phyloP scores from a whole-genome alignment of 2,113 vertebrate genomes.

The Excalfactoria chinensis region DNA sequence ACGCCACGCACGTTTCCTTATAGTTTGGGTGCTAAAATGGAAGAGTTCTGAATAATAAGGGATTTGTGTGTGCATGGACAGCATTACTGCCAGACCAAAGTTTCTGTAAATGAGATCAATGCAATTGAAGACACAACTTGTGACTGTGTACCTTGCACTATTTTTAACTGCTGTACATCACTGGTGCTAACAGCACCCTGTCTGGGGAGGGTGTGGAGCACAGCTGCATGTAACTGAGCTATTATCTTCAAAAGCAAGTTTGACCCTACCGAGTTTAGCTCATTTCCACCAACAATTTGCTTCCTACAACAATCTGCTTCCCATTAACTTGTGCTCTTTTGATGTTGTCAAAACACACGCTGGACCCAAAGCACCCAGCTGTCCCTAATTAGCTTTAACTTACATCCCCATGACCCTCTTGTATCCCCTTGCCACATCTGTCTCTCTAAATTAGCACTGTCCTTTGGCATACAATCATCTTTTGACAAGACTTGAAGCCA shows the following conservation, averaged over 20 bases:
- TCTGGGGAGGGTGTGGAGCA: background rate
- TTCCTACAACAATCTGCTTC: slow-evolving; percentile 10
- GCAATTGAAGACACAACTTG: accelerated
- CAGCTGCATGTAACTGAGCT: background rate
- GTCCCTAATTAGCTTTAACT: background rate
- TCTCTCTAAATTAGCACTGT: background rate
- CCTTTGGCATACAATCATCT: accelerated
- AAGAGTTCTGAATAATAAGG: background rate
- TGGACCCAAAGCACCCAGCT: background rate
- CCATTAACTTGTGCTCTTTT: background rate
- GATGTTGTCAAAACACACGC: background rate
- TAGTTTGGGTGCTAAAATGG: accelerated
- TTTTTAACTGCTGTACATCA: background rate
- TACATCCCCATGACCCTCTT: background rate
- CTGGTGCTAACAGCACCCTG: background rate
- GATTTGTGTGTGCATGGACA: background rate
- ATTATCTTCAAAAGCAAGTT: slow-evolving; percentile 16
- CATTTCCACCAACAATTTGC: background rate
- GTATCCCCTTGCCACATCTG: background rate
- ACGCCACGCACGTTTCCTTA: background rate
- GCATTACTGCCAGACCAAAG: accelerated
- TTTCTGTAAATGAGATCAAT: background rate
- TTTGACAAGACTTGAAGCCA: background rate
- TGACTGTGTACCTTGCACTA: background rate
- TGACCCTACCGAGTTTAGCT: background rate